A percentile compares a stretch with the other conserved stretches of the same genome.
phyloP scores from a whole-genome alignment of 2,113 vertebrate genomes.

The Petrocephalus zakoni region DNA sequence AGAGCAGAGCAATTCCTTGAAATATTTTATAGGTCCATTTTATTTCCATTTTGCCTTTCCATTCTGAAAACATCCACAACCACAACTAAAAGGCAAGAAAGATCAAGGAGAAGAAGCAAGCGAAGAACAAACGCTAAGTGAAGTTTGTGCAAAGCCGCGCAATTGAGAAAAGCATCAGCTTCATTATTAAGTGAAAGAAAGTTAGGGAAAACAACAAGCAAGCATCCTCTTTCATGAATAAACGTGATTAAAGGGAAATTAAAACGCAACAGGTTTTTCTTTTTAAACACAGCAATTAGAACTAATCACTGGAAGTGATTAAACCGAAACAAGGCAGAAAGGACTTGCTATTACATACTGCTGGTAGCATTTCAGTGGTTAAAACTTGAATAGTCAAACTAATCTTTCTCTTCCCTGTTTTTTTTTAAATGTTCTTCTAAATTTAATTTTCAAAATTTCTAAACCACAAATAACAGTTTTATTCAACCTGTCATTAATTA shows the following conservation, averaged over 20 bases:
- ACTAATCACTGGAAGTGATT: background rate
- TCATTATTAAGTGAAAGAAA: conserved; percentile 23
- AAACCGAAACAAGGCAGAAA: conserved; percentile 1
- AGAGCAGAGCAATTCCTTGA: conserved; percentile 26
- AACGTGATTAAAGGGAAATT: conserved; percentile 4
- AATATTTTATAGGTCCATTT: conserved; percentile 31
- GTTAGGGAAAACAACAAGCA: conserved; percentile 1
- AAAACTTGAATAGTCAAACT: background rate
- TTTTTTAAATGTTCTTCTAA: background rate
- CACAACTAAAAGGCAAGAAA: conserved; percentile 27
- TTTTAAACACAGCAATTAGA: background rate
- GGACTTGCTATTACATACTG: background rate
- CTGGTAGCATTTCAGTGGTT: conserved; percentile 7
- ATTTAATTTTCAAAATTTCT: background rate
- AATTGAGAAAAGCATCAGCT: conserved; percentile 17
- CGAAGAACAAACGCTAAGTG: conserved; percentile 34
- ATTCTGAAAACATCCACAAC: conserved; percentile 31
- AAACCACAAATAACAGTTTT: background rate
- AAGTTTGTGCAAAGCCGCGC: conserved; percentile 23
- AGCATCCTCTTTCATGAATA: background rate
- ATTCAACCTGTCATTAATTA: background rate
- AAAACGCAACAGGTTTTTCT: background rate
- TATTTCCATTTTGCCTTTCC: conserved; percentile 30
- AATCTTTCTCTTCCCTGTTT: background rate
- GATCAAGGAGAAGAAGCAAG: conserved; percentile 16